These are phyloP conservation scores for Petaurus breviceps DNA, from an alignment of 2,113 vertebrate genomes.

Conservation along the genomic window DNA sequence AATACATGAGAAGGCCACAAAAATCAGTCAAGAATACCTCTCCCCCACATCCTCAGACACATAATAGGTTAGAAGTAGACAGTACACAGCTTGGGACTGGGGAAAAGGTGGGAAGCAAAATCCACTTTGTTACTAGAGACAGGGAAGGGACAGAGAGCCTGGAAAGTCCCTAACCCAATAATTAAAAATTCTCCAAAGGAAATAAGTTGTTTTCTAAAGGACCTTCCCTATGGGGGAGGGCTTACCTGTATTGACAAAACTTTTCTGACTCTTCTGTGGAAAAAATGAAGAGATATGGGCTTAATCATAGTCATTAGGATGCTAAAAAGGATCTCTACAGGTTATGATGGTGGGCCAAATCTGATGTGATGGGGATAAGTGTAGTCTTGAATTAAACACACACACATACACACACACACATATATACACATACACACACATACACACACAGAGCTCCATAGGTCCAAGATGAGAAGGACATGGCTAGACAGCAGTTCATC, in stretches of 20 bases:
- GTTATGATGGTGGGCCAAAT: neutral
- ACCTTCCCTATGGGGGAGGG: neutral
- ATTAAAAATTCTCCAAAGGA: neutral
- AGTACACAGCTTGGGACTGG: neutral
- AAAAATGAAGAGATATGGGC: neutral
- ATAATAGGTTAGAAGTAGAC: neutral
- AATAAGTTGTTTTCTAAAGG: neutral
- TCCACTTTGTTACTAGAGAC: neutral
- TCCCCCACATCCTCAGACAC: neutral
- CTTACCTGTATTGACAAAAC: neutral
- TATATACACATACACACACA: too few relatives aligned
- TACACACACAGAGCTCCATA: neutral
- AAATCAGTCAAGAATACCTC: neutral
- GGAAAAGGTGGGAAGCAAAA: neutral
- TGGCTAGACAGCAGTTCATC: neutral
- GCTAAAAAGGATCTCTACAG: neutral
- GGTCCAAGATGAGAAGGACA: neutral
- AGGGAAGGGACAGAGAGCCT: neutral
- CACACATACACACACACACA: too few relatives aligned
- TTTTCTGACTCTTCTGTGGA: neutral
- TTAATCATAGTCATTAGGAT: neutral
- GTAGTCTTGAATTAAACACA: neutral
- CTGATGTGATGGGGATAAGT: neutral
- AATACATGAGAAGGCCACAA: neutral
- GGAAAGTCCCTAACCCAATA: neutral